These are phyloP conservation scores for Pseudoatta argentina DNA, from an alignment of 1,140 invertebrate genomes.

Conservation along the genomic window DNA sequence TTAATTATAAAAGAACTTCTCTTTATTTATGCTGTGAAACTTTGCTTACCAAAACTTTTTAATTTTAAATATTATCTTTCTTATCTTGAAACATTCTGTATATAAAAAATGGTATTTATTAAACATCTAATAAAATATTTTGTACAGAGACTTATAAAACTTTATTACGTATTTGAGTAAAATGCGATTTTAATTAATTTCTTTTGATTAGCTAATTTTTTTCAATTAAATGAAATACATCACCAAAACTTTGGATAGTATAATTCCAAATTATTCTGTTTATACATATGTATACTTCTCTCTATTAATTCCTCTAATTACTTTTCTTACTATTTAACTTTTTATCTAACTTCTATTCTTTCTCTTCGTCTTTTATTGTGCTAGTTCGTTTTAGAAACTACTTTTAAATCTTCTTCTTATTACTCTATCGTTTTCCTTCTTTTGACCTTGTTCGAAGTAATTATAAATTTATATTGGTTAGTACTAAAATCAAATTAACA, in stretches of 20 bases:
- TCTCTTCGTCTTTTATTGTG: conserved; percentile 25
- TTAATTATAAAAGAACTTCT: conserved; percentile 9
- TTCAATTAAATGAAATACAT: not conserved
- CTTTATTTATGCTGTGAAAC: conserved; percentile 1
- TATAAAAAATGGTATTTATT: not conserved
- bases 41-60: conserved; percentile 11
- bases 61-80: conserved; percentile 23
- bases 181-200: not conserved
- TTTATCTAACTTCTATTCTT: conserved; percentile 45
- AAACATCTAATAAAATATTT: not conserved
- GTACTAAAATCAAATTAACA: not conserved
- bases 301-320: conserved; percentile 27
- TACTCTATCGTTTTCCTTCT: conserved; percentile 53
- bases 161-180: conserved; percentile 26
- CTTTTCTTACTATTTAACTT: conserved; percentile 35
- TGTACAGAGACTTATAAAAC: not conserved
- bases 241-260: conserved; percentile 42
- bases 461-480: not conserved
- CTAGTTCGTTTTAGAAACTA: conserved; percentile 66
- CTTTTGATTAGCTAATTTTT: not conserved
- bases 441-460: conserved; percentile 56
- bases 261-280: conserved; percentile 52
- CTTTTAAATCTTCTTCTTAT: conserved; percentile 40
- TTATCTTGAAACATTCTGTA: not conserved
- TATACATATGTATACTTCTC: conserved; percentile 41